phyloP scores from a whole-genome alignment of 2,797 vertebrate genomes.

The Coregonus ussuriensis region DNA sequence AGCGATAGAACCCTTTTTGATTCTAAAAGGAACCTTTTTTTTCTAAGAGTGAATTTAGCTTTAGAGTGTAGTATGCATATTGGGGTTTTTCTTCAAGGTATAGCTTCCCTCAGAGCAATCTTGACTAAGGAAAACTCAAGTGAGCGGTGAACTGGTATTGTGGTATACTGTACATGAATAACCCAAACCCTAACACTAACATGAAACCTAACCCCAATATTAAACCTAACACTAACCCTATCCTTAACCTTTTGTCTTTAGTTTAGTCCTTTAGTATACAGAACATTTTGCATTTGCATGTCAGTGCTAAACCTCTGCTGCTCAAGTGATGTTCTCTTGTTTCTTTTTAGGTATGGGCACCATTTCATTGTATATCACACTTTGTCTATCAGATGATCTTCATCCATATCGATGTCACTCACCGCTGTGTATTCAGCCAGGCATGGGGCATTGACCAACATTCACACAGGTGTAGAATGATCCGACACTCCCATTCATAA shows the following conservation, averaged over 20 bases:
- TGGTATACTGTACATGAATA: no score
- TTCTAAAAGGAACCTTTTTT: no score
- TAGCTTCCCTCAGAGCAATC: no score
- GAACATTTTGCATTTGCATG: neutral
- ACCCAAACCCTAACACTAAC: no score
- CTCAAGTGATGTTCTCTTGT: neutral
- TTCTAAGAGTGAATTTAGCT: no score
- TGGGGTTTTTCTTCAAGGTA: no score
- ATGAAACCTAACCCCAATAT: no score
- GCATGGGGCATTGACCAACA: neutral
- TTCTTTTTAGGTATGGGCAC: neutral
- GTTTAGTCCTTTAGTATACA: neutral
- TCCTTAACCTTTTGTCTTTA: neutral
- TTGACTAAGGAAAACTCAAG: no score
- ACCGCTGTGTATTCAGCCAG: neutral
- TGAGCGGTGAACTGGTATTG: no score
- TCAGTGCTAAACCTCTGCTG: neutral
- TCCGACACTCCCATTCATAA: neutral
- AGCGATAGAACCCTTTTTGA: no score
- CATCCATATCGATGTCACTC: neutral
- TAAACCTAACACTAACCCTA: no score
- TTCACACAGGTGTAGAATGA: neutral
- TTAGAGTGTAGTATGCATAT: no score
- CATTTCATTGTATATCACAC: neutral
- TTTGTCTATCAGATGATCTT: neutral